Base-by-base conservation (phyloP, 2,888 invertebrate genomes). In the Drosophila fungiperda region DNA sequence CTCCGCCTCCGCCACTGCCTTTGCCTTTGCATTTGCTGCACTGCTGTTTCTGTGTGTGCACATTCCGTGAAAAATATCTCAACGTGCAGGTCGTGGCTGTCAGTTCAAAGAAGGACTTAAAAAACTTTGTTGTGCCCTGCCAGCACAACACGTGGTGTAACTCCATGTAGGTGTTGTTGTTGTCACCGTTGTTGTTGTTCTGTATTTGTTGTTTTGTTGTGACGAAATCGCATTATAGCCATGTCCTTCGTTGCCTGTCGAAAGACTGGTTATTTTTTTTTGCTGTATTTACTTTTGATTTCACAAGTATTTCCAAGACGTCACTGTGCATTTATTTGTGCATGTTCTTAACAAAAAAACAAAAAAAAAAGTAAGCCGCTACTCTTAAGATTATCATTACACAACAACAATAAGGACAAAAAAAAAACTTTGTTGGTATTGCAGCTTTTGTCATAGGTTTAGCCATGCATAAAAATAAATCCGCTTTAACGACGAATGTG, bases 41-140 rank as follows among this genome's bases (percentile, higher is more conserved):
- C 5, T 15, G 20, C 68, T 58, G 42, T 60, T 67, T 26, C 26
- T 68, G 57, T 63, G 49, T 73, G 83, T 73, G 73, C 71, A 72
- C 75, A 84, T 60, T 68, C 79, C 75, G 73, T 82, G 76, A 75
- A 83, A 85, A 89, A 77, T 85, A 85, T 75, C 60, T 80, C 69
- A 73, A 73, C 72, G 68, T 71, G 69, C 77, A 65, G 71, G 59
- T 62, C 68, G 59, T 68, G 66, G 69, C 70, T 80, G 88, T 77
- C 86, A 85, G 88, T 68, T 82, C 48, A 72, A 87, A 82, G 85
- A 82, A 87, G 73, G 87, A 87, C 84, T 87, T 69, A 69, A 73
- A 70, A 70, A 73, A 74, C 35, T 68, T 80, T 80, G 59, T 61
- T 59, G 4, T 63, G 58, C 67, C 36, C 26, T 50, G 55, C 42